phyloP scores from a whole-genome alignment of 2,797 vertebrate species.

The Mycteria americana region DNA sequence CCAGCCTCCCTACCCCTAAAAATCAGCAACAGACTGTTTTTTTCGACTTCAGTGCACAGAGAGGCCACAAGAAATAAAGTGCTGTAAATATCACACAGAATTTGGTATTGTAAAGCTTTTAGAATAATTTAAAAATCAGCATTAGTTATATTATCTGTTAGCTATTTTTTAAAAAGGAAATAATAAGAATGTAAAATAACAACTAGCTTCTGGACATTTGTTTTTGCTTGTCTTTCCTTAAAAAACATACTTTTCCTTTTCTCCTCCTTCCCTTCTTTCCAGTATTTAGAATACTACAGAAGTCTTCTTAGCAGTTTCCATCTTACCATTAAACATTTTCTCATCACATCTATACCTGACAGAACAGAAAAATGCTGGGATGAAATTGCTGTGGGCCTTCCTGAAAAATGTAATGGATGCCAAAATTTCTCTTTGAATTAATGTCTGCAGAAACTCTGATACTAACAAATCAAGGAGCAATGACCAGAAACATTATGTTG shows the following conservation, averaged over 20 bases:
- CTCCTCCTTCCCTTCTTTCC: not conserved
- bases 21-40: not conserved
- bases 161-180: not conserved
- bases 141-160: not conserved
- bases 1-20: constrained; percentile 22
- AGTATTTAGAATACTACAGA: not conserved
- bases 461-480: not conserved
- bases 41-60: not conserved
- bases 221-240: not conserved
- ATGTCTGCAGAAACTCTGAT: not conserved
- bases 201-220: not conserved
- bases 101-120: not conserved
- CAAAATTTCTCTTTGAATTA: not conserved
- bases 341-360: not conserved
- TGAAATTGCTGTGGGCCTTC: not conserved
- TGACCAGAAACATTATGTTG: not conserved
- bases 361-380: not conserved
- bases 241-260: not conserved
- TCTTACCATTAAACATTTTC: not conserved
- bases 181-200: not conserved
- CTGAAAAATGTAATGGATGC: not conserved
- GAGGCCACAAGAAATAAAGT: not conserved
- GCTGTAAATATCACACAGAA: not conserved
- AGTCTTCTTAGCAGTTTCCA: not conserved
- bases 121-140: constrained; percentile 15